Conservation (phyloP, 1,140 invertebrate genomes). For the Calephelis virginiensis region DNA sequence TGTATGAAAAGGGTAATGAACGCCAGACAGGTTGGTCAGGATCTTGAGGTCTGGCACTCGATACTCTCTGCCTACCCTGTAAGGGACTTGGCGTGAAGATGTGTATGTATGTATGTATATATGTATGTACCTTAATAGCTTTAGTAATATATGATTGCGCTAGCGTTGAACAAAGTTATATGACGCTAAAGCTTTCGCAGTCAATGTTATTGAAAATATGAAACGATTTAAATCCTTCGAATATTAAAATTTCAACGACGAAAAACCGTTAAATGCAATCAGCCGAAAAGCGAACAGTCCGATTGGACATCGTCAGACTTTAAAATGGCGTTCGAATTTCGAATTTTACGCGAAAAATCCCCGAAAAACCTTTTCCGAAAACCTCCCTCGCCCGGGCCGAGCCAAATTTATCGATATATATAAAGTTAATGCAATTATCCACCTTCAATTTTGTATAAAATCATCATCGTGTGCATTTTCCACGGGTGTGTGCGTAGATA, state of each 20-base stretch:
- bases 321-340: slow-evolving; percentile 36
- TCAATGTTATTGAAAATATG: slow-evolving; percentile 25
- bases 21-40: too few relatives aligned
- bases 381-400: slow-evolving; percentile 26
- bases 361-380: slow-evolving; percentile 45
- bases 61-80: too few relatives aligned
- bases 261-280: slow-evolving; percentile 27
- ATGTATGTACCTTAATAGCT: too few relatives aligned
- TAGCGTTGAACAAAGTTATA: background rate
- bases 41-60: too few relatives aligned
- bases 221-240: slow-evolving; percentile 30
- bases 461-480: slow-evolving; percentile 34
- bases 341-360: slow-evolving; percentile 36
- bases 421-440: slow-evolving; percentile 69
- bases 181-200: slow-evolving; percentile 7
- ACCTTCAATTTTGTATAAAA: slow-evolving; percentile 69
- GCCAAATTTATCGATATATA: slow-evolving; percentile 30
- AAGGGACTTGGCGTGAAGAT: too few relatives aligned
- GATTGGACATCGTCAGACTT: slow-evolving; percentile 33
- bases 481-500: slow-evolving; percentile 28
- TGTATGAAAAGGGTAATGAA: too few relatives aligned
- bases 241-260: slow-evolving; percentile 23
- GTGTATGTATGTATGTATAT: too few relatives aligned
- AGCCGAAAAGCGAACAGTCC: slow-evolving; percentile 16
- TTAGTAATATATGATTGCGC: too few relatives aligned